Percentiles rank a stretch among this genome's conserved stretches.
phyloP scores from a whole-genome alignment of 37 sponge, comb jelly and placozoan species.

The Oscarella lobularis region DNA sequence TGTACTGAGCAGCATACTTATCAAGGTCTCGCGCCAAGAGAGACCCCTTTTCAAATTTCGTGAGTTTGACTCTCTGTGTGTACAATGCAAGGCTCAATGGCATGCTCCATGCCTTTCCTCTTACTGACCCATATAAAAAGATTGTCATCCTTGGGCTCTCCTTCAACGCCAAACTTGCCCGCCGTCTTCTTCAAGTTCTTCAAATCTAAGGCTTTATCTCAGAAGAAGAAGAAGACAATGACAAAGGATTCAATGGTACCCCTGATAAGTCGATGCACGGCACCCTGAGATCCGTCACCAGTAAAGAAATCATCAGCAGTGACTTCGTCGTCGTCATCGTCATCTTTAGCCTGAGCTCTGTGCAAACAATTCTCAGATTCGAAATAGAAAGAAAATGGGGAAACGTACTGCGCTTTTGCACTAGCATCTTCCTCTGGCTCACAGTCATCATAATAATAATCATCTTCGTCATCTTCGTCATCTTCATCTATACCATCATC shows the following conservation, averaged over 20 bases:
- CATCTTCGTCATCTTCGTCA: conserved; percentile 20
- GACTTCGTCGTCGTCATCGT: conserved; percentile 9
- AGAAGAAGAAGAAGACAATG: too few species aligned
- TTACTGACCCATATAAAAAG: neutral
- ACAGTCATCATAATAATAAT: conserved; percentile 7
- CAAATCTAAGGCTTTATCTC: neutral
- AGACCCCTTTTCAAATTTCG: conserved; percentile 38
- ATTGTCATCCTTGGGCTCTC: neutral
- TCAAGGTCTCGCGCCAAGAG: conserved; percentile 31
- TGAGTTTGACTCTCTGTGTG: conserved; percentile 52
- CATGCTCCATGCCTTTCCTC: neutral
- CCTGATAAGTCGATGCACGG: conserved; percentile 60
- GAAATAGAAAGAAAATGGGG: too few species aligned
- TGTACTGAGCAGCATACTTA: conserved; percentile 28
- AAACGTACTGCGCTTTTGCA: too few species aligned
- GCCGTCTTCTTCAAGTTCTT: neutral
- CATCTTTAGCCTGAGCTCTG: neutral
- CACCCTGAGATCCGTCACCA: conserved; percentile 54
- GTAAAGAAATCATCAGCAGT: conserved; percentile 68
- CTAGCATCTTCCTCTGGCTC: neutral
- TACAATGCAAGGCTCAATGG: conserved; percentile 18
- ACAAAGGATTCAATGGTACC: too few species aligned
- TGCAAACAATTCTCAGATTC: too few species aligned
- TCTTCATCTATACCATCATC: neutral
- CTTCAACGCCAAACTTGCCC: neutral